A percentile compares a stretch with the other conserved stretches of the same genome.
Conservation (phyloP, 2,888 invertebrate species). For the Stenotaenia linearis region DNA sequence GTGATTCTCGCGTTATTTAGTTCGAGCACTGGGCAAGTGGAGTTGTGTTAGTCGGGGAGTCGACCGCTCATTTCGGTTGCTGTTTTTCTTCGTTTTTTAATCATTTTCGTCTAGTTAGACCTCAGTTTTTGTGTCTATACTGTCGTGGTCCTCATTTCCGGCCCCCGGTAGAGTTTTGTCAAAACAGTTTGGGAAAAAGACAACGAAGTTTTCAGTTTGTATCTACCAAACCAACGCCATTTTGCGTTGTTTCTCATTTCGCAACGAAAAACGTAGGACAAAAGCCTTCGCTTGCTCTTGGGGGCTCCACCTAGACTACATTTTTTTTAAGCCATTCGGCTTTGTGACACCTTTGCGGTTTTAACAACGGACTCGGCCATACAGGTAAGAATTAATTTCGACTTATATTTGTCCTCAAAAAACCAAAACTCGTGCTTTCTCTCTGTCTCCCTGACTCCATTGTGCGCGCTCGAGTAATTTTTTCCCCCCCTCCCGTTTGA, state of each 20-base stretch:
- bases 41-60: conserved; percentile 40
- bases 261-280: conserved; percentile 29
- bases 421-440: conserved; percentile 19
- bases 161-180: conserved; percentile 27
- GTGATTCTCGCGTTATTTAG: conserved; percentile 54
- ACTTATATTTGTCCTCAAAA: neutral
- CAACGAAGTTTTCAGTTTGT: conserved; percentile 28
- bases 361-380: conserved; percentile 33
- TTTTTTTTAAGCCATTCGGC: conserved; percentile 34
- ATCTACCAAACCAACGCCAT: conserved; percentile 28
- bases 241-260: conserved; percentile 32
- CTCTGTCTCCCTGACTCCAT: conserved; percentile 15
- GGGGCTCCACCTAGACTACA: conserved; percentile 28
- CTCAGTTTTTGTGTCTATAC: conserved; percentile 32
- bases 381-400: conserved; percentile 30
- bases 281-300: conserved; percentile 30
- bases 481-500: neutral
- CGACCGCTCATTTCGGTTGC: conserved; percentile 39
- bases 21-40: conserved; percentile 53
- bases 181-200: conserved; percentile 21
- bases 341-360: conserved; percentile 36
- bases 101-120: conserved; percentile 34
- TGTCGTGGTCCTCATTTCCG: conserved; percentile 29
- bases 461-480: conserved; percentile 13
- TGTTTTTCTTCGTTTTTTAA: conserved; percentile 35